phyloP scores from a whole-genome alignment of 2,113 vertebrate species.

The Cyphomyrus plagiostoma region DNA sequence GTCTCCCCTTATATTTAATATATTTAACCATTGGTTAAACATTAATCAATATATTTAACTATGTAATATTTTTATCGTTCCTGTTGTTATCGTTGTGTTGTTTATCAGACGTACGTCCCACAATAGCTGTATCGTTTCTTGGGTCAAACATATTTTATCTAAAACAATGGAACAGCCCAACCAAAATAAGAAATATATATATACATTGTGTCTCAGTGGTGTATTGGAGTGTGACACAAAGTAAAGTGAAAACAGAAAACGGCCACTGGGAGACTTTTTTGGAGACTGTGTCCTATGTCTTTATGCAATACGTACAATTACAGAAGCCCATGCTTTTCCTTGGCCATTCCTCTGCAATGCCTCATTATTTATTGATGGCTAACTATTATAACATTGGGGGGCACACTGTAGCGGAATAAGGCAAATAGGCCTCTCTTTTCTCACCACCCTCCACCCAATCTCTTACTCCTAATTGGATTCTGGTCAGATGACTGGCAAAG shows the following conservation, averaged over 20 bases:
- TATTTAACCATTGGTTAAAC: not conserved
- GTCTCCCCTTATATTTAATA: not conserved
- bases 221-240: not conserved
- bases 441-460: not conserved
- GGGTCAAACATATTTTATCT: not conserved
- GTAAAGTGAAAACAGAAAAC: not conserved
- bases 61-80: not conserved
- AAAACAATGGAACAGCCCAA: not conserved
- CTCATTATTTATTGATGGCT: slow-evolving; percentile 11
- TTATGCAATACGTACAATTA: not conserved
- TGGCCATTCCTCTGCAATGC: not conserved
- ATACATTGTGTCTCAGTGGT: not conserved
- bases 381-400: not conserved
- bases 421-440: not conserved
- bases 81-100: not conserved
- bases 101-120: not conserved
- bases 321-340: not conserved
- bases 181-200: not conserved
- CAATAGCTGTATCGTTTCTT: not conserved
- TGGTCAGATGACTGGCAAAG: not conserved
- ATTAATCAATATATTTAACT: not conserved
- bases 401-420: not conserved
- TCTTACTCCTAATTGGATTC: not conserved
- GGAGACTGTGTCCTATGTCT: not conserved
- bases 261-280: not conserved